Base-by-base conservation (phyloP, 2,797 vertebrate genomes). In the Synaphobranchus kaupii region DNA sequence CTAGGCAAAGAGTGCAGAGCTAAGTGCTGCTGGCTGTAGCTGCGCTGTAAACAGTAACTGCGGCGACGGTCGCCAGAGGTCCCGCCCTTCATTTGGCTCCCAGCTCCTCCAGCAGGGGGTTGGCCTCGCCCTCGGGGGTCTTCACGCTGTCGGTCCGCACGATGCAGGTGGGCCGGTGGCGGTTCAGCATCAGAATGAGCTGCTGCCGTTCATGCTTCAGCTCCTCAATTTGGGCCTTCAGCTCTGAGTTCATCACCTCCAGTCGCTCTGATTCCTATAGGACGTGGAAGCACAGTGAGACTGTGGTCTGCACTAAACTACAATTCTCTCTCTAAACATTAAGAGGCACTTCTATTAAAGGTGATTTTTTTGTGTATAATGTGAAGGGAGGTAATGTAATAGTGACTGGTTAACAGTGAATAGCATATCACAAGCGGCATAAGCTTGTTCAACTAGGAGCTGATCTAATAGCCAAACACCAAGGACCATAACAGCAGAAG, bases 141-240 rank as follows among this genome's bases (percentile, higher is more conserved):
- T 97, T 97, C 85, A 99, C 93, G 66, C 98, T 98, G 92, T 99
- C 98, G 17, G 98, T 98, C 90, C 98, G 94, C 91, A 99, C 98
- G 0, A 99, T 99, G 90, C 98, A 99, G 0, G 98, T 99, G 91
- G 98, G 98, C 71, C 98, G 98, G 86, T 99, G 98, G 60, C 97
- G 96, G 93, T 99, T 99, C 25, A 99, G 96, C 97, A 99, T 97
- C 90, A 98, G 95, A 92, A 99, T 99, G 54, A 56, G 54, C 54
- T 56, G 54, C 54, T 56, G 54, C 47, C 98, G 95, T 88, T 99
- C 98, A 4, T 97, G 95, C 90, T 98, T 99, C 93, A 99, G 95
- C 95, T 98, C 98, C 93, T 98, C 98, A 0, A 99, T 99, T 94
- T 99, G 98, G 50, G 97, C 96, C 93, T 99, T 99, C 84, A 99